These are phyloP conservation scores for Ypsolopha scabrella DNA, from an alignment of 2,888 invertebrate genomes.

Conservation along the genomic window DNA sequence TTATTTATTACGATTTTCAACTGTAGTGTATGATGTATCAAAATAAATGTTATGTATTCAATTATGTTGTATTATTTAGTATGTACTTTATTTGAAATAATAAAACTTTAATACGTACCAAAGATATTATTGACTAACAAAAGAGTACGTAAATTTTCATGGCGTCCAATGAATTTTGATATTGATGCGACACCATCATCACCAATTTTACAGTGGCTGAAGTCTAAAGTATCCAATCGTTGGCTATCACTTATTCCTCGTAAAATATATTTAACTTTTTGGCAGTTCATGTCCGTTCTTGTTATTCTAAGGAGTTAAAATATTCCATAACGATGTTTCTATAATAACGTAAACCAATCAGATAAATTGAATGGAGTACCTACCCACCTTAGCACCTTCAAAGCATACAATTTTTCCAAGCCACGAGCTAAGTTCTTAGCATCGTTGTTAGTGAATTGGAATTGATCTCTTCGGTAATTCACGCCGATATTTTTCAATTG, in stretches of 20 bases:
- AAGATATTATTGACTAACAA: conserved; percentile 67
- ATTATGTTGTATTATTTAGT: too few relatives aligned
- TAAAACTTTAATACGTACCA: conserved; percentile 26
- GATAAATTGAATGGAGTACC: too few relatives aligned
- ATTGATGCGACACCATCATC: conserved; percentile 73
- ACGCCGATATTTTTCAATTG: conserved; percentile 43
- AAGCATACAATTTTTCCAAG: conserved; percentile 44
- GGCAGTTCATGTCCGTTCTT: conserved; percentile 57
- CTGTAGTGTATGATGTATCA: too few relatives aligned
- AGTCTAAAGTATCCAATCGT: conserved; percentile 68
- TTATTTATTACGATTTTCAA: too few relatives aligned
- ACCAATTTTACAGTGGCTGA: conserved; percentile 74
- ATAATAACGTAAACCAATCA: not conserved
- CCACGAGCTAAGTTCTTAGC: conserved; percentile 54
- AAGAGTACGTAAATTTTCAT: conserved; percentile 54
- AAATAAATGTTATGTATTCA: too few relatives aligned
- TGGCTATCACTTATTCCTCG: conserved; percentile 45
- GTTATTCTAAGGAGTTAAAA: conserved; percentile 38
- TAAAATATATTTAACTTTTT: conserved; percentile 51
- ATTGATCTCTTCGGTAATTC: conserved; percentile 54
- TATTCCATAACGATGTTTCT: not conserved
- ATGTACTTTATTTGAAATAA: too few relatives aligned
- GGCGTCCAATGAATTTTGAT: conserved; percentile 64
- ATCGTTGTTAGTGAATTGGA: conserved; percentile 61
- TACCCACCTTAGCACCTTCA: conserved; percentile 43